Evolutionary conservation across 2,797 vertebrate species (phyloP), one percentile per base, ranked within the genome.

Genomic region (Discoglossus pictus): DNA sequence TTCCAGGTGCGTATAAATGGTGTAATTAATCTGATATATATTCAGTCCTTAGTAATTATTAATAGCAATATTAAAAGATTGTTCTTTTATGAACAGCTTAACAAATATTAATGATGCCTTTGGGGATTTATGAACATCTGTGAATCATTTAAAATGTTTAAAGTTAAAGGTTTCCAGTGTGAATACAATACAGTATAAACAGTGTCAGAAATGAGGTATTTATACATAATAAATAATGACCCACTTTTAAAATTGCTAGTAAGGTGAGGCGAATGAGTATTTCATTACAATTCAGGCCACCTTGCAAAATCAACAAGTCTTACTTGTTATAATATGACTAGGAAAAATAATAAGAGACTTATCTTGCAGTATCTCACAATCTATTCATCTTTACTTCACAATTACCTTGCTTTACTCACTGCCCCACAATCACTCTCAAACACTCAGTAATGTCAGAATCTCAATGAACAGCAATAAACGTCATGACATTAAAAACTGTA

Each of bases 41-140:
- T 35, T 44, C 34, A 27, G n/a, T 21, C 23, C 47, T 20, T 4
- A 6, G 18, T 52, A 43, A 52, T 68, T 68, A 52, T 43, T 68
- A 36, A 68, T 68, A 18, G 17, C 17, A 23, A 60, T 60, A 60
- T 44, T 50, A 39, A 48, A 38, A 20, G 55, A 68, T 60, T 61
- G 46, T 36, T 61, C 55, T 53, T 68, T 36, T 44, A n/a, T 53
- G 21, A 68, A 68, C 52, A 62, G 40, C 46, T 24, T 62, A 42
- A 42, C 13, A 17, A 35, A 46, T 61, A 53, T 38, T 61, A 52
- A 61, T 53, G 15, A 68, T 44, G 65, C 39, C 65, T 46, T 31
- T 21, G 16, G 46, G 48, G 27, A 46, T 48, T 46, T 36, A 17
- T 17, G 9, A 52, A 27, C 48, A 68, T 36, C 56, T 61, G 39